Percentiles rank a stretch among this genome's conserved stretches.
These are phyloP conservation scores for Caprella mutica DNA, from an alignment of 2,888 invertebrate genomes.

Conservation along the genomic window DNA sequence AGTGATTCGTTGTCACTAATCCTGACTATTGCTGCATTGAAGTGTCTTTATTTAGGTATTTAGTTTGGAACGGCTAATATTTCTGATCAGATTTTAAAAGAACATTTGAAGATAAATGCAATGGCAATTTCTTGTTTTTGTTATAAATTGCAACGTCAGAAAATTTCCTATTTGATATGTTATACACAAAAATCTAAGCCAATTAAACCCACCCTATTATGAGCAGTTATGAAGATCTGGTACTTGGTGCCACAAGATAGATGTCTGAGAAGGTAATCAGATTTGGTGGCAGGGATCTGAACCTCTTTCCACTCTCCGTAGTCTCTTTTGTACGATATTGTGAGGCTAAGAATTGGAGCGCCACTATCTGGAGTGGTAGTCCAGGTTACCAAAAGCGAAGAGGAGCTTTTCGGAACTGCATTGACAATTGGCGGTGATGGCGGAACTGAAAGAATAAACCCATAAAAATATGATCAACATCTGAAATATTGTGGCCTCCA, in stretches of 20 bases:
- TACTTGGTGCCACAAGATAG: constrained; percentile 79
- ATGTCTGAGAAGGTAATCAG: constrained; percentile 64
- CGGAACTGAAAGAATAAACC: constrained; percentile 12
- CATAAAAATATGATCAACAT: background rate
- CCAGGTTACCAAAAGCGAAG: constrained; percentile 23
- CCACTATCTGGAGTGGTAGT: constrained; percentile 21
- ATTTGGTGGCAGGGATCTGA: constrained; percentile 68
- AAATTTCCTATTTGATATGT: no score
- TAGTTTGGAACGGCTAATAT: no score
- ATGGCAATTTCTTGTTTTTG: no score
- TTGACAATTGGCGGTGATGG: constrained; percentile 23
- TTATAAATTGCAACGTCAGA: no score
- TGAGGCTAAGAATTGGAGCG: constrained; percentile 19
- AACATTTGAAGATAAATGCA: no score
- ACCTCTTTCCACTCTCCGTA: constrained; percentile 86
- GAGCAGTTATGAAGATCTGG: constrained; percentile 76
- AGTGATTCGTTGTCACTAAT: no score
- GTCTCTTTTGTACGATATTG: constrained; percentile 60
- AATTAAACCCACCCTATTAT: constrained; percentile 68
- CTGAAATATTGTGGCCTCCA: background rate
- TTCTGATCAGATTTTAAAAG: no score
- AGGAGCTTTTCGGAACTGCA: constrained; percentile 17
- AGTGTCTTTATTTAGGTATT: no score
- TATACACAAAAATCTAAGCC: no score
- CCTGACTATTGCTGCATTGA: no score